Percentiles rank a stretch among this genome's conserved stretches.
Evolutionary conservation across 2,113 vertebrate genomes (phyloP).

Genomic region (Podilymbus podiceps): DNA sequence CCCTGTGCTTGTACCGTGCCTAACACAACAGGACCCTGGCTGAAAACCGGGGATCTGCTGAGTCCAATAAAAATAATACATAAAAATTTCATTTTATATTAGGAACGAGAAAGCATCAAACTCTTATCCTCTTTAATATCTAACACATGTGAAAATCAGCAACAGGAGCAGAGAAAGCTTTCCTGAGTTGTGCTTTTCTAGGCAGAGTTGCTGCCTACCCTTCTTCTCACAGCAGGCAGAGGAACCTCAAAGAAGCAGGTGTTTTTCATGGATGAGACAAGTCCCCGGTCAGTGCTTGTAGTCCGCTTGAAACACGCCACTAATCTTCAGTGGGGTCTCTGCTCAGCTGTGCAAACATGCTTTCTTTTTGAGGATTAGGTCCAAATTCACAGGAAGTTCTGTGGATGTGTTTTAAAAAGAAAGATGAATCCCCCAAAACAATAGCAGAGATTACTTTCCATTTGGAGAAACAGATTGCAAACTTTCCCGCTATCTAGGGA

Average conservation of each 20-base stretch:
- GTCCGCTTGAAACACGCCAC: neutral
- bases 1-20: neutral
- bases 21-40: neutral
- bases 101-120: neutral
- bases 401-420: slow-evolving; percentile 7
- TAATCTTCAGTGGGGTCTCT: slow-evolving; percentile 32
- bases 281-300: neutral
- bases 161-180: slow-evolving; percentile 3
- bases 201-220: neutral
- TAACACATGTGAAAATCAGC: slow-evolving; percentile 32
- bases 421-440: slow-evolving; percentile 12
- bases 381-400: slow-evolving; percentile 33
- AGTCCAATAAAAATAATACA: slow-evolving; percentile 8
- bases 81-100: neutral
- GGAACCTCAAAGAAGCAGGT: slow-evolving; percentile 46
- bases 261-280: neutral
- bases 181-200: neutral
- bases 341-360: slow-evolving; percentile 56
- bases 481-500: neutral
- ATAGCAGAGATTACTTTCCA: neutral
- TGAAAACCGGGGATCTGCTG: neutral
- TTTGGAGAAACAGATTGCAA: slow-evolving; percentile 19
- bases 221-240: slow-evolving; percentile 11
- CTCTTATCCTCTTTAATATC: neutral
- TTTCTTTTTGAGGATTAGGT: slow-evolving; percentile 25